Evolutionary conservation across 2,113 vertebrate genomes (phyloP).

Genomic region (Opisthocomus hoazin): DNA sequence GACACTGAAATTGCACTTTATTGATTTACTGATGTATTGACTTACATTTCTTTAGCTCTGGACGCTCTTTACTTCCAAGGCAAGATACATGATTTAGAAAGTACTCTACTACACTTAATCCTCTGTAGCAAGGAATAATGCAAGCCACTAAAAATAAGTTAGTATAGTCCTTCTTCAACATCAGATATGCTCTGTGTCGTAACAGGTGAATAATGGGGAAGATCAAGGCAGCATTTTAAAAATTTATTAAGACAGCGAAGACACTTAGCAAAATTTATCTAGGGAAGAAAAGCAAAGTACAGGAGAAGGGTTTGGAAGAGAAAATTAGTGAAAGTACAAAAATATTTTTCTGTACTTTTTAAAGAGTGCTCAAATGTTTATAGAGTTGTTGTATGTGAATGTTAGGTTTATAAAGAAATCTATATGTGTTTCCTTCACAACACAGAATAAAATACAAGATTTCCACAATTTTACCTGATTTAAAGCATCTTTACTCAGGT

Average conservation of each 20-base stretch:
- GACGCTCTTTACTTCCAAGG: background rate
- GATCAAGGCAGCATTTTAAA: background rate
- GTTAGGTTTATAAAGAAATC: background rate
- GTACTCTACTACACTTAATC: background rate
- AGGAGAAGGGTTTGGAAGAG: background rate
- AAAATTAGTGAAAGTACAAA: background rate
- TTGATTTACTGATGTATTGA: background rate
- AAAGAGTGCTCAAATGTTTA: background rate
- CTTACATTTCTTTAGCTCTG: background rate
- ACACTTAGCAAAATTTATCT: background rate
- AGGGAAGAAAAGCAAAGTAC: background rate
- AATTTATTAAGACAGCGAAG: background rate
- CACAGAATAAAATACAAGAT: background rate
- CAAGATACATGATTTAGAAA: slow-evolving; percentile 18
- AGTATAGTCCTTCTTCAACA: background rate
- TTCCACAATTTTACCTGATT: background rate
- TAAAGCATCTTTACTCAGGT: background rate
- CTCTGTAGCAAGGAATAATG: background rate
- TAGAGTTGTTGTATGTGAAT: background rate
- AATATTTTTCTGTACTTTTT: background rate
- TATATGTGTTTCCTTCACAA: background rate
- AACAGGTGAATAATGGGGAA: background rate
- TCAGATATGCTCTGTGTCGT: background rate
- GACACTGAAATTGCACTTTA: background rate
- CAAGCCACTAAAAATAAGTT: background rate